These are phyloP conservation scores for Tiliacea aurago DNA, from an alignment of 2,888 invertebrate species.

Conservation along the genomic window DNA sequence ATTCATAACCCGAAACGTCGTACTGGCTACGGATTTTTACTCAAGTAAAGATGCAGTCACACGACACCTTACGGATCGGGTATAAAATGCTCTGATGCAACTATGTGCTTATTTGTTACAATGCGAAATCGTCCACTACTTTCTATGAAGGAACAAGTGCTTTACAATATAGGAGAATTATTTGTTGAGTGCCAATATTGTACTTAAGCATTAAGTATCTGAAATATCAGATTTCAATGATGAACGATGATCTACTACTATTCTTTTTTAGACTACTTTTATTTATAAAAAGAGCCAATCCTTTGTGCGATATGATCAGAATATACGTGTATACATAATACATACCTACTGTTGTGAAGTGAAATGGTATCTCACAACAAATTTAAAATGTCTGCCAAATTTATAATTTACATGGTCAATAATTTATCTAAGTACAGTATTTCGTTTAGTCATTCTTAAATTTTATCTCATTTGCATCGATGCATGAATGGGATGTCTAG, in stretches of 20 bases:
- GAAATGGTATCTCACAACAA: constrained; percentile 3
- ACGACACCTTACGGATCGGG: not conserved
- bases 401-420: not conserved
- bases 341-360: constrained; percentile 5
- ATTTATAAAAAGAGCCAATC: constrained; percentile 21
- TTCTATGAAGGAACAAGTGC: constrained; percentile 35
- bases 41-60: not conserved
- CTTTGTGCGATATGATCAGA: constrained; percentile 43
- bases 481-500: constrained; percentile 12
- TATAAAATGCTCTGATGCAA: constrained; percentile 15
- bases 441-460: not conserved
- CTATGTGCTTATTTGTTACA: constrained; percentile 19
- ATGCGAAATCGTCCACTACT: constrained; percentile 36
- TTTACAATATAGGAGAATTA: constrained; percentile 22
- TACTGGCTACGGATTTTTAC: not conserved
- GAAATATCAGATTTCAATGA: constrained; percentile 15
- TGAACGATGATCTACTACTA: constrained; percentile 4
- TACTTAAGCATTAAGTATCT: constrained; percentile 9
- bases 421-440: constrained; percentile 6
- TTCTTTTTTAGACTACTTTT: constrained; percentile 27
- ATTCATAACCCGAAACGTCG: not conserved
- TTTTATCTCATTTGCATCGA: constrained; percentile 5
- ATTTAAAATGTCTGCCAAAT: not conserved
- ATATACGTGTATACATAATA: constrained; percentile 23
- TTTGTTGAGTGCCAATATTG: constrained; percentile 21